phyloP scores from a whole-genome alignment of 2,797 vertebrate species.

The Phyllotis vaccarum region DNA sequence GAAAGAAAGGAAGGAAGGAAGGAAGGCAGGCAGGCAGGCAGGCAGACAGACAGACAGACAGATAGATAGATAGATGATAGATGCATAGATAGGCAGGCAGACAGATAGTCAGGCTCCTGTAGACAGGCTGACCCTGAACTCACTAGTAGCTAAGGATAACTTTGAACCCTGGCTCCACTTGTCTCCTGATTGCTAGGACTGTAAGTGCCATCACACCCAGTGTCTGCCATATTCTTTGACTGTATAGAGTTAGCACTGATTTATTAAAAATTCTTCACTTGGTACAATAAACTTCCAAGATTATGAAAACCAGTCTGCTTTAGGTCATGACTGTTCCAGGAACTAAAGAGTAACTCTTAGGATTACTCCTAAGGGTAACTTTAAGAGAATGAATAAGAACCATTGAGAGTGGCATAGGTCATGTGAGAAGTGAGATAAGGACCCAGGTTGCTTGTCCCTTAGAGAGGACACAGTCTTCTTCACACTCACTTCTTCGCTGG shows the following conservation, averaged over 20 bases:
- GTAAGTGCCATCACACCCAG: not conserved
- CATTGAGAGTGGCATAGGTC: not conserved
- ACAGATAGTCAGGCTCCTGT: not conserved
- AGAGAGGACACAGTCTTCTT: not conserved
- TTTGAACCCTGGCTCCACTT: not conserved
- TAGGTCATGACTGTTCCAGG: not conserved
- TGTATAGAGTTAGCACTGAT: not conserved
- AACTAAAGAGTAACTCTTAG: not conserved
- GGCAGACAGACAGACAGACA: not conserved
- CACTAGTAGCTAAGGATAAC: not conserved
- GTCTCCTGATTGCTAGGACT: not conserved
- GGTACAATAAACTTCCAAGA: not conserved
- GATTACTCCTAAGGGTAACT: not conserved
- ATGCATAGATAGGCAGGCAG: not conserved
- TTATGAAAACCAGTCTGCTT: not conserved
- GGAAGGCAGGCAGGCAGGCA: no score
- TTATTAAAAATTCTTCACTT: slow-evolving; percentile 28
- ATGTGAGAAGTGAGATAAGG: not conserved
- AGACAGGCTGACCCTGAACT: not conserved
- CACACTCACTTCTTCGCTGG: not conserved
- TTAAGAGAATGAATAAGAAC: not conserved
- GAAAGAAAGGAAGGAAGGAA: no score
- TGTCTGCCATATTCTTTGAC: not conserved
- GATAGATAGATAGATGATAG: not conserved
- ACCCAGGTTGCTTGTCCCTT: not conserved